A percentile compares a stretch with the other conserved stretches of the same genome.
phyloP scores from a whole-genome alignment of 2,113 vertebrate species.

The Laticauda laticaudata region DNA sequence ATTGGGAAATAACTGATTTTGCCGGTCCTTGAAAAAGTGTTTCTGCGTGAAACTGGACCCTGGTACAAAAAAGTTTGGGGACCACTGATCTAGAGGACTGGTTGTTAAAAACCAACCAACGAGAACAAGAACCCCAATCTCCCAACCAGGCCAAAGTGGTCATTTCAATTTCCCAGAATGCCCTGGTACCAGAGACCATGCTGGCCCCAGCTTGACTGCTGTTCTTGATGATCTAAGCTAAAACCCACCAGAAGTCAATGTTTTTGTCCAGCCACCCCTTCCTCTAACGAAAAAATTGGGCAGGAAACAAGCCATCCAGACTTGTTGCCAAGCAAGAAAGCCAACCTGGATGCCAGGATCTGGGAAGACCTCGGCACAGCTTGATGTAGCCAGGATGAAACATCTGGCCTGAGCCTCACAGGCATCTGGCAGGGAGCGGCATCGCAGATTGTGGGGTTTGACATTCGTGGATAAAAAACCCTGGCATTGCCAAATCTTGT shows the following conservation, averaged over 20 bases:
- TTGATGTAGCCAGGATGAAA: neutral
- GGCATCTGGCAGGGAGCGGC: neutral
- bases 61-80: too few relatives aligned
- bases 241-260: neutral
- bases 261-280: neutral
- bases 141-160: neutral
- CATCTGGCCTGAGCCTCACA: neutral
- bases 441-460: neutral
- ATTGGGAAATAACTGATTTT: too few relatives aligned
- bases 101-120: neutral
- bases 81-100: too few relatives aligned
- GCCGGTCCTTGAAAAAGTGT: too few relatives aligned
- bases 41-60: too few relatives aligned
- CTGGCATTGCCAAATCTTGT: neutral
- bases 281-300: neutral
- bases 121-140: neutral
- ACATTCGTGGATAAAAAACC: neutral
- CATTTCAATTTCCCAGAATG: neutral
- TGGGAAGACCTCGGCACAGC: neutral
- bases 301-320: neutral
- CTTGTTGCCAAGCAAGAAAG: neutral
- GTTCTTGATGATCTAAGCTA: neutral
- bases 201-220: neutral
- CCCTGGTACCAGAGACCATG: neutral
- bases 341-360: neutral